A percentile compares a stretch with the other conserved stretches of the same genome.
Evolutionary conservation across 2,797 vertebrate species (phyloP).

Genomic region (Hyperoplus immaculatus): DNA sequence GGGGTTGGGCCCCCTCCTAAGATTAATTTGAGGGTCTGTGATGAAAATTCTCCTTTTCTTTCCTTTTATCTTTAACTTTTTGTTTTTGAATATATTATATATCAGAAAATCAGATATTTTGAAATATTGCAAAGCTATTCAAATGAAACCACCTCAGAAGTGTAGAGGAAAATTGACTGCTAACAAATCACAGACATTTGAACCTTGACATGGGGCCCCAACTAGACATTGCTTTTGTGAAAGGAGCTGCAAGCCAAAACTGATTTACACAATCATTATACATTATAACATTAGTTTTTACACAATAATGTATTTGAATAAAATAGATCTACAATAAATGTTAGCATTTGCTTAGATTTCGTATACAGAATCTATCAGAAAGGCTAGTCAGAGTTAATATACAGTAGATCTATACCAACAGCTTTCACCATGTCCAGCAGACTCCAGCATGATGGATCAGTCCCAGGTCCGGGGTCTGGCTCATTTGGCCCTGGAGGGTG

Average conservation of each 20-base stretch:
- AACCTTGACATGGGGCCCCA: not conserved
- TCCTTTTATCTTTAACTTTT: not conserved
- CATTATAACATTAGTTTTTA: not conserved
- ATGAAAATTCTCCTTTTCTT: not conserved
- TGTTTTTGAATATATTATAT: not conserved
- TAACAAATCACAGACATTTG: not conserved
- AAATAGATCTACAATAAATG: not conserved
- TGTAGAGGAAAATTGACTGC: not conserved
- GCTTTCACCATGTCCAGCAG: slow-evolving; percentile 40
- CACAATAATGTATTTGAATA: not conserved
- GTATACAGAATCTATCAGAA: not conserved
- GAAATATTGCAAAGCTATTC: not conserved
- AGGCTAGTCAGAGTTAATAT: slow-evolving; percentile 14
- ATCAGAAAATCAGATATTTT: not conserved
- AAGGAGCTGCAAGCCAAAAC: not conserved
- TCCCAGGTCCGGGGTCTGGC: slow-evolving; percentile 56
- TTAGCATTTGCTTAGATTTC: not conserved
- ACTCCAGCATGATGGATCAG: slow-evolving; percentile 73
- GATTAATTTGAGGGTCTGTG: too few species aligned
- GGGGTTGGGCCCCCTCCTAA: too few species aligned
- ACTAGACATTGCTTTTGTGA: not conserved
- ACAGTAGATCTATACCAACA: slow-evolving; percentile 10
- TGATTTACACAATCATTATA: not conserved
- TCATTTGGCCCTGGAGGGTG: slow-evolving; percentile 42
- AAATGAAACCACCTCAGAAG: not conserved